Evolutionary conservation across 2,113 vertebrate species (phyloP), one percentile per base, ranked within the genome.

Genomic region (Lepidiolamprologus cunningtoni): DNA sequence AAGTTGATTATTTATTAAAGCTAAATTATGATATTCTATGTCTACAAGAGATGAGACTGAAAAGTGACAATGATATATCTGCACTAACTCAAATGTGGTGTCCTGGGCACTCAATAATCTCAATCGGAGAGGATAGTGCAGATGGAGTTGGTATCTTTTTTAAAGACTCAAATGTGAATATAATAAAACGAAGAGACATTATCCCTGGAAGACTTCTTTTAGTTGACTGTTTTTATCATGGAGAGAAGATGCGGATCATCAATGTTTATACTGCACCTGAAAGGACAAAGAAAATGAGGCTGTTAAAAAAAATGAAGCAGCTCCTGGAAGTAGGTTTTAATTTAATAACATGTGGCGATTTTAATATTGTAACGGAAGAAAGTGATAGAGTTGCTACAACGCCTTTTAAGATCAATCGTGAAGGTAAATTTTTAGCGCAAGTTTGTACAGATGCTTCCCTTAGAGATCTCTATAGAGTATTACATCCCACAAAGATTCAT

Each of bases 401-500:
- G 8, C 47, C 47, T 50, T 50, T 0, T 52, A 50, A 50, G 16
- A 50, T 50, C 47, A 19, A 50, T 19, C 4, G 16, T 50, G 16
- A 50, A 50, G 16, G 47, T 50, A 50, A 0, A 9, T 50, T 50
- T 9, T 19, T 50, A 50, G 16, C 8, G 16, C 47, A 50, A 0
- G 16, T 50, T 3, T 50, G 47, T 0, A 0, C 1, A 17, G 16
- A 50, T 50, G 47, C 3, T 8, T 50, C 47, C 47, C 47, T 50
- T 8, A 17, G 47, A 50, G 47, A 50, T 0, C 7, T 17, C 0
- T 47, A 47, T 47, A 2, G 16, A 50, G 1, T 50, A 50, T 0
- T 17, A 5, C 47, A 50, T 17, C 7, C 47, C 47, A 9, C 47
- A 0, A 50, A 9, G 47, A 19, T 3, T 50, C 17, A 50, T 19